Evolutionary conservation across 2,113 vertebrate species (phyloP).

Genomic region (Triplophysa tibetana): DNA sequence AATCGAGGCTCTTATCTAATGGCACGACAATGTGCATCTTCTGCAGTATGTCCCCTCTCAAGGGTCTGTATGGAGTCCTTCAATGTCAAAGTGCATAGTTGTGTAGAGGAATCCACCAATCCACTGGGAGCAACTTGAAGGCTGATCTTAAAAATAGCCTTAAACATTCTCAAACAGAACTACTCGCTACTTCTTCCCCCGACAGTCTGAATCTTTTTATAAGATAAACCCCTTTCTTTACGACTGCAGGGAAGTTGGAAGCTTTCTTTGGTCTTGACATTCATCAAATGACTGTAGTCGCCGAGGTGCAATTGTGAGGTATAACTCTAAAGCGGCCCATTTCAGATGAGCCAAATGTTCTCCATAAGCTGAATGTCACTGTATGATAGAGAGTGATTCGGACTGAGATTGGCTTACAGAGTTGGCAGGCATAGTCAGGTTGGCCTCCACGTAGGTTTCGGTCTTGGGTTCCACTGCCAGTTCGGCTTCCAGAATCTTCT

Average conservation of each 20-base stretch:
- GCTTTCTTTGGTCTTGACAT: constrained; percentile 5
- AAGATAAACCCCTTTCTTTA: not conserved
- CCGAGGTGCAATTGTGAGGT: not conserved
- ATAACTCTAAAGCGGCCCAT: not conserved
- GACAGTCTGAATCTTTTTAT: not conserved
- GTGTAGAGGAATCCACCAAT: constrained; percentile 17
- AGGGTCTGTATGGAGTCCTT: constrained; percentile 20
- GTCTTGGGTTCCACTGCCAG: constrained; percentile 97
- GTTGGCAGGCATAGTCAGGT: constrained; percentile 83
- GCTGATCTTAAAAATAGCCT: constrained; percentile 24
- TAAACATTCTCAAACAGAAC: constrained; percentile 16
- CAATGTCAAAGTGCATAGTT: constrained; percentile 26
- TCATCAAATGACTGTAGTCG: constrained; percentile 8
- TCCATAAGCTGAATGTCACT: constrained; percentile 21
- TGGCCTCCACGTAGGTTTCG: constrained; percentile 92
- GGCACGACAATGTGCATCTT: constrained; percentile 16
- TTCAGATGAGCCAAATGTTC: constrained; percentile 35
- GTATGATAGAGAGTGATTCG: constrained; percentile 17
- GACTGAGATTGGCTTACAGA: constrained; percentile 80
- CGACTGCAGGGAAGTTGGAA: constrained; percentile 6
- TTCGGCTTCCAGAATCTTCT: constrained; percentile 97
- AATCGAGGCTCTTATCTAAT: constrained; percentile 3
- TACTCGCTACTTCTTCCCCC: not conserved
- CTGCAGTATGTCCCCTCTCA: constrained; percentile 3
- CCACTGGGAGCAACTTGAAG: constrained; percentile 28